Base-by-base conservation (phyloP, 2,113 vertebrate genomes). In the Rhinoderma darwinii region DNA sequence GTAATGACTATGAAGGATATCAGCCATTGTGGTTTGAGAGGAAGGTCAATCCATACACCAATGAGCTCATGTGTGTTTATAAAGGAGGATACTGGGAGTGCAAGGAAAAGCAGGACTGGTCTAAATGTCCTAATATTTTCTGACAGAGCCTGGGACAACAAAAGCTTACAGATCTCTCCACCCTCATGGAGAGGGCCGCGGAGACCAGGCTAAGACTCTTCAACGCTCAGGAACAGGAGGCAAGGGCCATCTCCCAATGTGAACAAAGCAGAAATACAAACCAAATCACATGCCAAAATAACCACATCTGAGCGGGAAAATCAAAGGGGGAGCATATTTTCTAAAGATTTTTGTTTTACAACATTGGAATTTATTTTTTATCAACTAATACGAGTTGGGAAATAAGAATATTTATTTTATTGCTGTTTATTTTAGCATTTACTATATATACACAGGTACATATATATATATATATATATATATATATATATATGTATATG, bases 41-140 rank as follows among this genome's bases (percentile, higher is more conserved):
- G 92, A 96, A 94, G 92, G 94, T 93, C 84, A 95, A 99, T 83
- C 92, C 96, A 0, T 2, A 95, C 87, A 99, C 97, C 0, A 96
- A 97, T 85, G 98, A 99, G 92, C 96, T 92, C 2, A 94, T 92
- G 91, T 99, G 94, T 37, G 89, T 97, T 86, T 99, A 99, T 91
- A 98, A 96, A 90, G 98, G 98, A 0, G 97, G 97, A 83, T 99
- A 99, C 94, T 99, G 98, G 98, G 98, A 99, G 91, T 89, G 96
- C 81, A 99, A 99, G 92, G 97, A 98, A 41, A 94, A 86, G 86
- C 95, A 96, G 90, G 96, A 99, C 93, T 99, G 98, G 98, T 95
- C 90, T 20, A 75, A 88, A 86, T 98, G 97, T 91, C 96, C 97
- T 0, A 91, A 96, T 90, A 99, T 99, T 94, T 99, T 98, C 95